phyloP scores from a whole-genome alignment of 2,797 vertebrate genomes.

The Agapornis canus region DNA sequence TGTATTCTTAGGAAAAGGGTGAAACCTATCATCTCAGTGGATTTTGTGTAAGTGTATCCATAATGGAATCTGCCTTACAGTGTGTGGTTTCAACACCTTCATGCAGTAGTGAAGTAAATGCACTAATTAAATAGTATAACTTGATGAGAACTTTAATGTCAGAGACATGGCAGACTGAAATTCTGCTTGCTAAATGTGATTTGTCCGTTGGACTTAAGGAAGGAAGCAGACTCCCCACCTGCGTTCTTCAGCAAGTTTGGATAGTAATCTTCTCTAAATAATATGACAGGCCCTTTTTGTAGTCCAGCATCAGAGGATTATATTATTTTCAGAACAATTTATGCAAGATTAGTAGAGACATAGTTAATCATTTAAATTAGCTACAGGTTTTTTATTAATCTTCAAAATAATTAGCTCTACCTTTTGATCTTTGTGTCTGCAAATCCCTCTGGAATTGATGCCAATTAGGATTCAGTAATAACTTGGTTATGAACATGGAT shows the following conservation, averaged over 20 bases:
- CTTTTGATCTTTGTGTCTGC: conserved; percentile 48
- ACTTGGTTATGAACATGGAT: background rate
- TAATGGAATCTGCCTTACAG: background rate
- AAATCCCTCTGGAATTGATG: background rate
- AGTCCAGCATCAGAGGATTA: background rate
- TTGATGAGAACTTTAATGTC: background rate
- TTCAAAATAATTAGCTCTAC: conserved; percentile 39
- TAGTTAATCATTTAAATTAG: conserved; percentile 42
- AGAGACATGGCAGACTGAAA: background rate
- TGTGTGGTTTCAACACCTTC: background rate
- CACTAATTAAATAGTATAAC: background rate
- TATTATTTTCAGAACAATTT: conserved; percentile 44
- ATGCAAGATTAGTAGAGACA: conserved; percentile 28
- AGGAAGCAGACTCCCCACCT: background rate
- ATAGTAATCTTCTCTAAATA: conserved; percentile 39
- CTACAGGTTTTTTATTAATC: conserved; percentile 34
- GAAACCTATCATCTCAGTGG: background rate
- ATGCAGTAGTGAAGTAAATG: background rate
- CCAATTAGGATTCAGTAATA: conserved; percentile 12
- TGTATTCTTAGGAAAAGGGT: background rate
- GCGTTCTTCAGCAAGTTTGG: background rate
- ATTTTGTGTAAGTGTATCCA: background rate
- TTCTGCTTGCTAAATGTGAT: background rate
- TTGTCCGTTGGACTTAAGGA: background rate
- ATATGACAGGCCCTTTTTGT: background rate